Evolutionary conservation across 1,140 invertebrate species (phyloP), one percentile per base, ranked within the genome.

Genomic region (Subanguina moxae): DNA sequence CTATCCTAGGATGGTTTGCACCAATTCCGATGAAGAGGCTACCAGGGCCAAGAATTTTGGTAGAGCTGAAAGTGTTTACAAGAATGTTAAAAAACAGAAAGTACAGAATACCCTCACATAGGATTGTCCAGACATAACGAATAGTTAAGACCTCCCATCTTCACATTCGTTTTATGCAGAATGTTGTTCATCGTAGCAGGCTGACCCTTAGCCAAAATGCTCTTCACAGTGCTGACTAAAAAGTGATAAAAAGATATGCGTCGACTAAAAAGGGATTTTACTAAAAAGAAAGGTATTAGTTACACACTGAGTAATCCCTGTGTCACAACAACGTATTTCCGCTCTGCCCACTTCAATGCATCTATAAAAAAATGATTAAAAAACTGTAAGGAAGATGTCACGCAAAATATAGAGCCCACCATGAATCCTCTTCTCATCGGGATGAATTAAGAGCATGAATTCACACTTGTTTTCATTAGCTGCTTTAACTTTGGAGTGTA

Each of bases 21-120:
- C 62, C 58, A 61, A 65, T 21, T 21, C 64, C 64, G 64, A 65
- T 65, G 58, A 11, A 67, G 13, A 65, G 28, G 23, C 13, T 65
- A 23, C 32, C 63, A 13, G 11, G 15, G 28, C 25, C 15, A 30
- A 62, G 42, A 45, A 62, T 15, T 25, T n/a, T 25, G n/a, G 27
- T 21, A 30, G 17, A 15, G 30, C 57, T 58, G 57, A 58, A 58
- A 30, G 23, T 13, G 43, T 45, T 13, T 58, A 58, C 21, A 58
- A 58, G 23, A 13, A 25, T 13, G 11, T 58, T 13, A 30, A 13
- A 30, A 13, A 58, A 11, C 21, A 11, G 23, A 58, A 58, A 30
- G 30, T 58, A 58, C 30, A 58, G 23, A 58, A 58, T 58, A 58
- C 17, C 11, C 57, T 25, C 17, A 58, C 57, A 15, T 30, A 9